A percentile compares a stretch with the other conserved stretches of the same genome.
phyloP scores from a whole-genome alignment of 2,888 invertebrate genomes.

The Amphimallon solstitiale region DNA sequence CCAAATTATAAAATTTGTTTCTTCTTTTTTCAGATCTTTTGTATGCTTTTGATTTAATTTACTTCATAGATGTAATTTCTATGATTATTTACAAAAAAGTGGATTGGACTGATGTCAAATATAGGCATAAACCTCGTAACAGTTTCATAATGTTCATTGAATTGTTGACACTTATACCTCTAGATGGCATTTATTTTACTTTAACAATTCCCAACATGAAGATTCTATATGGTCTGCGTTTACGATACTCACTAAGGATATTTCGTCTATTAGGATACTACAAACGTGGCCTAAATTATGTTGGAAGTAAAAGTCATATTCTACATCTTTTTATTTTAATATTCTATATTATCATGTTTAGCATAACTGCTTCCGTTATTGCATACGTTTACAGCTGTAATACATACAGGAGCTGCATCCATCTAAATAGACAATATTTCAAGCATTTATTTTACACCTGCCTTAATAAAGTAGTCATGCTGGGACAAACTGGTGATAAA shows the following conservation, averaged over 20 bases:
- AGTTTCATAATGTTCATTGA: constrained; percentile 33
- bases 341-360: constrained; percentile 25
- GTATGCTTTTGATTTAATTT: constrained; percentile 37
- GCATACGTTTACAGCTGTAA: constrained; percentile 26
- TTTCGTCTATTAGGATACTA: constrained; percentile 31
- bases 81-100: constrained; percentile 36
- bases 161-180: constrained; percentile 32
- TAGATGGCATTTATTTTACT: constrained; percentile 35
- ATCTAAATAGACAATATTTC: neutral
- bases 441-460: constrained; percentile 11
- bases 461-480: constrained; percentile 9
- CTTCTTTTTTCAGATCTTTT: constrained; percentile 28
- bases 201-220: constrained; percentile 14
- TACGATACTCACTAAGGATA: constrained; percentile 35
- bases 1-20: neutral
- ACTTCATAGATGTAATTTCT: constrained; percentile 35
- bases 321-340: constrained; percentile 29
- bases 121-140: constrained; percentile 31
- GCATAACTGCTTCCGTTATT: constrained; percentile 4
- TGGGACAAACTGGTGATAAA: constrained; percentile 3
- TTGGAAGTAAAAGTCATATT: constrained; percentile 23
- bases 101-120: constrained; percentile 32
- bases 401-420: neutral
- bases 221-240: constrained; percentile 32
- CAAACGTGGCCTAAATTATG: constrained; percentile 13